These are phyloP conservation scores for Apoda limacodes DNA, from an alignment of 2,888 invertebrate genomes.

Conservation along the genomic window DNA sequence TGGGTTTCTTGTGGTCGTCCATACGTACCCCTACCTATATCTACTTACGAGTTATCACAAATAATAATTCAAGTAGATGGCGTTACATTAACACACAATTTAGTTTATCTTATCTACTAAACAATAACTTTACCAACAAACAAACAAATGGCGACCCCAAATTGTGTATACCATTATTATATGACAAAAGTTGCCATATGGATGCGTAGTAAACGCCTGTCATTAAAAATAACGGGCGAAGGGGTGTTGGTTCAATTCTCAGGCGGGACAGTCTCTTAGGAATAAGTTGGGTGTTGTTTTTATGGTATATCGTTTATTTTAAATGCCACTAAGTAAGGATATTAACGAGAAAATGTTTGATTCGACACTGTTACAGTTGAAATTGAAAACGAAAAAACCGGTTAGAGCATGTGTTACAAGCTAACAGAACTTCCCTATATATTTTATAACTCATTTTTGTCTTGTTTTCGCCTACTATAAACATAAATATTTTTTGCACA, in stretches of 20 bases:
- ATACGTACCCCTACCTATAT: too few relatives aligned
- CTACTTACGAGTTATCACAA: too few relatives aligned
- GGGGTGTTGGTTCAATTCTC: conserved; percentile 24
- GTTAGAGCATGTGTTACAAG: too few relatives aligned
- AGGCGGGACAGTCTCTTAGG: conserved; percentile 34
- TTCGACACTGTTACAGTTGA: too few relatives aligned
- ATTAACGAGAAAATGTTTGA: too few relatives aligned
- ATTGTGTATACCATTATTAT: conserved; percentile 23
- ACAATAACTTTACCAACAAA: conserved; percentile 18
- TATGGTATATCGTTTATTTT: conserved; percentile 50
- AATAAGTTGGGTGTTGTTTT: conserved; percentile 29
- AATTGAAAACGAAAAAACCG: too few relatives aligned
- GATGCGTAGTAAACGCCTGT: conserved; percentile 41
- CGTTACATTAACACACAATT: conserved; percentile 24
- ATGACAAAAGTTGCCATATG: conserved; percentile 43
- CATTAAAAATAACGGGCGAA: conserved; percentile 35
- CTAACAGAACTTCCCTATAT: too few relatives aligned
- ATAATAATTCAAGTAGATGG: too few relatives aligned
- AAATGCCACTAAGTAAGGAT: conserved; percentile 46
- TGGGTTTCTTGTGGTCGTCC: too few relatives aligned
- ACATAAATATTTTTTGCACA: too few relatives aligned
- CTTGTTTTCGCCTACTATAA: too few relatives aligned
- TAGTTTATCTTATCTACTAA: conserved; percentile 21
- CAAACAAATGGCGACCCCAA: conserved; percentile 17
- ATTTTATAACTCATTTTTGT: too few relatives aligned